Base-by-base conservation (phyloP, 2,888 invertebrate genomes). In the Notocelia uddmanniana region DNA sequence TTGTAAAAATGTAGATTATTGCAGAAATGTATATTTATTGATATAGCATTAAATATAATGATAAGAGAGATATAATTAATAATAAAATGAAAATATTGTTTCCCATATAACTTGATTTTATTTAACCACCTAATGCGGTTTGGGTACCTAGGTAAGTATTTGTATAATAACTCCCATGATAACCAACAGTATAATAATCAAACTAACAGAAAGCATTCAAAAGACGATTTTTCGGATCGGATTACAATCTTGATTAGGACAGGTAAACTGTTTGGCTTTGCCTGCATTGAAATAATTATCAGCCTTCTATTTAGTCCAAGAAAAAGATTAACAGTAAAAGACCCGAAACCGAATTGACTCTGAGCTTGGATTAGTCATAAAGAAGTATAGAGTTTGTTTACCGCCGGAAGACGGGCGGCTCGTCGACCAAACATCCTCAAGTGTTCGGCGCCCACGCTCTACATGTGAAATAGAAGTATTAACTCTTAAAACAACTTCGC, bases 21-120 rank as follows among this genome's bases (percentile, higher is more conserved):
- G 70, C 86, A 87, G 89, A 91, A 89, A 89, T 88, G 84, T 86
- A 90, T 91, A 92, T 92, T 92, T 92, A 92, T 92, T 92, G 81
- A 87, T 78, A 77, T 87, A 88, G 83, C 73, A 72, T 79, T n/a
- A 87, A 89, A 82, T 79, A 78, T 85, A 88, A 89, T 82, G 83
- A 79, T 85, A 85, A 85, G 84, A 86, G 84, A 84, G 84, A 83
- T 89, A 89, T 89, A 82, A 85, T 79, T n/a, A 82, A 84, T 81
- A 83, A 83, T 82, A 81, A 85, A 90, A 88, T 83, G 84, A 85
- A 86, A 85, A 76, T 87, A 87, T 87, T 88, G 87, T 87, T 85
- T 84, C 85, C 81, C 74, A 57, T 34, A 84, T 82, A 78, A 77
- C 76, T 82, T 79, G 81, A 80, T 88, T 88, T 89, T 78, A 83